phyloP scores from a whole-genome alignment of 2,888 invertebrate species.

The Acrobasis consociella region DNA sequence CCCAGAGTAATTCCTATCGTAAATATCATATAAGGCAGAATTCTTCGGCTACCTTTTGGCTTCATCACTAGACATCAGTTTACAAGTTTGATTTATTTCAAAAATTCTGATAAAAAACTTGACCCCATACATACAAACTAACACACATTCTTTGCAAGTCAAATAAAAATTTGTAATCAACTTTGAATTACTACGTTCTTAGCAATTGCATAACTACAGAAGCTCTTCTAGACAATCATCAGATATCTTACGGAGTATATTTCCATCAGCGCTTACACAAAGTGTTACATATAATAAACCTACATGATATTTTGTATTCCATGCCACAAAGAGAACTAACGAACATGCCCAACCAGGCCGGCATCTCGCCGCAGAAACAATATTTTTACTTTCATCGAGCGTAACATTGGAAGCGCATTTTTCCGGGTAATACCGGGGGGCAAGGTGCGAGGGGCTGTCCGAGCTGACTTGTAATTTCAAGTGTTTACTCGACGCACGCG shows the following conservation, averaged over 20 bases:
- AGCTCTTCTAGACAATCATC: too few species aligned
- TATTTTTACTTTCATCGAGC: slow-evolving; percentile 70
- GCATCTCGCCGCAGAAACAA: slow-evolving; percentile 36
- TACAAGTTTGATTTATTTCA: too few species aligned
- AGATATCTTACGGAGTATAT: neutral
- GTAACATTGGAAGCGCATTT: slow-evolving; percentile 81
- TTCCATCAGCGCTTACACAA: slow-evolving; percentile 12
- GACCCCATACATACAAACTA: too few species aligned
- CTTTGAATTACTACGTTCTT: too few species aligned
- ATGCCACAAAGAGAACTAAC: slow-evolving; percentile 28
- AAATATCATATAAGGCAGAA: too few species aligned
- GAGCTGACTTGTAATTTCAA: slow-evolving; percentile 78
- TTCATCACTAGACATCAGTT: too few species aligned
- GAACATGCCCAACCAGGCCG: slow-evolving; percentile 30
- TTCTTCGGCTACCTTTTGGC: too few species aligned
- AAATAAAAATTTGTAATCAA: too few species aligned
- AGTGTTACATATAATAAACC: neutral
- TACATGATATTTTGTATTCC: neutral
- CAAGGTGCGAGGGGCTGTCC: slow-evolving; percentile 50
- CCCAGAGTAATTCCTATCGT: too few species aligned
- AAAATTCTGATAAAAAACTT: too few species aligned
- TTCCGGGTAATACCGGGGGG: slow-evolving; percentile 47
- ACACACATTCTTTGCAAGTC: too few species aligned
- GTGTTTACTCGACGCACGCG: slow-evolving; percentile 74
- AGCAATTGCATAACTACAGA: too few species aligned